Percentiles rank a stretch among this genome's conserved stretches.
Evolutionary conservation across 2,888 invertebrate species (phyloP).

Genomic region (Limnephilus auricula): DNA sequence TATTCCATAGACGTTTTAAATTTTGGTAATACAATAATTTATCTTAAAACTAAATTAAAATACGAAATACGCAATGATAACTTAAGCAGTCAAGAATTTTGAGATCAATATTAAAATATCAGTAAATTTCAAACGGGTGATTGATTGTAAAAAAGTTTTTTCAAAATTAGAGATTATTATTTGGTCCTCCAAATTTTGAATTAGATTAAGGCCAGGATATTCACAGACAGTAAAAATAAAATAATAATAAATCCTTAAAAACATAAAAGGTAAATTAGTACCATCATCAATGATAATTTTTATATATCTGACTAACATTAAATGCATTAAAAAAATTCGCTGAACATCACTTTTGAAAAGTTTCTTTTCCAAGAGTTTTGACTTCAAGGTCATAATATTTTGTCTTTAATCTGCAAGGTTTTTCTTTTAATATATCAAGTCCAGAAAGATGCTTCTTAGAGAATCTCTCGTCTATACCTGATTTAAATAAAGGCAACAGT

Average conservation of each 20-base stretch:
- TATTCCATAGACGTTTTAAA: constrained; percentile 17
- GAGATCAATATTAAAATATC: background rate
- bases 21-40: background rate
- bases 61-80: background rate
- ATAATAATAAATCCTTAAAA: background rate
- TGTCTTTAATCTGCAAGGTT: no score
- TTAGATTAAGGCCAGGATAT: background rate
- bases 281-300: background rate
- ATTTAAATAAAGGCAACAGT: background rate
- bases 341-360: background rate
- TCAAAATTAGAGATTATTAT: background rate
- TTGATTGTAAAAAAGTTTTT: background rate
- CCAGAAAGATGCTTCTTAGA: background rate
- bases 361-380: background rate
- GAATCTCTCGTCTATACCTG: background rate
- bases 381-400: no score
- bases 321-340: background rate
- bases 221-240: background rate
- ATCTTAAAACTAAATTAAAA: constrained; percentile 15
- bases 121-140: background rate
- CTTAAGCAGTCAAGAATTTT: background rate
- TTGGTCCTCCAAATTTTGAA: background rate
- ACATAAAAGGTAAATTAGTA: background rate
- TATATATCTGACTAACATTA: background rate
- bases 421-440: background rate